Evolutionary conservation across 2,888 invertebrate species (phyloP), one percentile per base, ranked within the genome.

Genomic region (Nomada goodeniana): DNA sequence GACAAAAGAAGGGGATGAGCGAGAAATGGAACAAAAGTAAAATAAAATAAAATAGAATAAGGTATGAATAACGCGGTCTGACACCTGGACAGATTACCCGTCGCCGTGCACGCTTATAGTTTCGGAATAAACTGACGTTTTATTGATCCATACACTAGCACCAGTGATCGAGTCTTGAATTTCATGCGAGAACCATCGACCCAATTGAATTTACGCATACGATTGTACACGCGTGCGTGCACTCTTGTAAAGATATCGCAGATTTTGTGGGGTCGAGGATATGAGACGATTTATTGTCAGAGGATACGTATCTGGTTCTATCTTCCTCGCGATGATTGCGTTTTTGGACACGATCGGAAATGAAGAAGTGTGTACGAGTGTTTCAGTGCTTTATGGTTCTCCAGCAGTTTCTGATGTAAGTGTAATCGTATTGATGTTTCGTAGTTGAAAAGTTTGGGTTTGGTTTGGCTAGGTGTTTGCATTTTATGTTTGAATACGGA

Each of bases 71-170:
- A 77, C 76, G 29, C 36, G 26, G 26, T 1, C 13, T 60, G 64
- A 64, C 72, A 65, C 52, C 64, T 60, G 64, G 60, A 78, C 53
- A 68, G 77, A 78, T 78, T 73, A 78, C 61, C 67, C 61, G 73
- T 65, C 77, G 60, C n/a, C 65, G 44, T 20, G 20, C 29, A 44
- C 53, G 44, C 47, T 78, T 73, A 78, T 67, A 67, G 73, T 78
- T 68, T 52, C 20, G 60, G 67, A 73, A 73, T 77, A 76, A 76
- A 76, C 29, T 55, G 70, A 63, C 47, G 61, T 63, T 69, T 76
- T 76, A 76, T 76, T 76, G 76, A 76, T 76, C 63, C 70, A 47
- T 63, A 47, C 23, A 55, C 23, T 55, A 36, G 15, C 36, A 50
- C 5, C 29, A 15, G 42, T n/a, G 29, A 26, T 20, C 42, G 26